phyloP scores from a whole-genome alignment of 2,797 vertebrate genomes.

The Lepilemur septentrionalis region DNA sequence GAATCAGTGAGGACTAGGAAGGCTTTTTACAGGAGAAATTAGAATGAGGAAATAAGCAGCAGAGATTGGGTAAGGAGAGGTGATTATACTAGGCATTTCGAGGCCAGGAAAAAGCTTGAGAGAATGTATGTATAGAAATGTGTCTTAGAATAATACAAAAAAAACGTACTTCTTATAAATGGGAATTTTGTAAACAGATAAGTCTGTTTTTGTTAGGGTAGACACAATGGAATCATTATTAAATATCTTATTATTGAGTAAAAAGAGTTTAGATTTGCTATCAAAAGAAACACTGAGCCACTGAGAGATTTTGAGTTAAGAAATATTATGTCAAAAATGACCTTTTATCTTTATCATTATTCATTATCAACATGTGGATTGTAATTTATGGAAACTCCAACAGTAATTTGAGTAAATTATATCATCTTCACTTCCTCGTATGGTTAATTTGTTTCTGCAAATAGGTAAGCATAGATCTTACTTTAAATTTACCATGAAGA shows the following conservation, averaged over 20 bases:
- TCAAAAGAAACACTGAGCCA: background rate
- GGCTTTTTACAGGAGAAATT: background rate
- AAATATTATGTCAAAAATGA: background rate
- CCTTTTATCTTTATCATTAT: background rate
- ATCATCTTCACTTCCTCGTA: background rate
- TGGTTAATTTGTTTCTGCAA: constrained; percentile 17
- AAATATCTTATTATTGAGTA: background rate
- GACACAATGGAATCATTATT: background rate
- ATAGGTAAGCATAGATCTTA: background rate
- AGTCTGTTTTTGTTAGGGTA: background rate
- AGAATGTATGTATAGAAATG: background rate
- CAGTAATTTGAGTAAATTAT: background rate
- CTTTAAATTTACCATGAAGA: background rate
- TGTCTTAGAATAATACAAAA: background rate
- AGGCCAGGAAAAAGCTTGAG: background rate
- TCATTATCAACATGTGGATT: background rate
- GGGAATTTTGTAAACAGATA: background rate
- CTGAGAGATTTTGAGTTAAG: background rate
- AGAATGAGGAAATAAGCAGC: background rate
- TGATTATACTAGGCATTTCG: background rate
- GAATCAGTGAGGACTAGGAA: background rate
- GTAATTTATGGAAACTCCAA: background rate
- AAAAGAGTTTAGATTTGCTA: background rate
- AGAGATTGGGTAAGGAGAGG: background rate
- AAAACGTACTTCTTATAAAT: background rate